Percentiles rank a stretch among this genome's conserved stretches.
phyloP scores from a whole-genome alignment of 2,888 invertebrate species.

The Fragum fragum region DNA sequence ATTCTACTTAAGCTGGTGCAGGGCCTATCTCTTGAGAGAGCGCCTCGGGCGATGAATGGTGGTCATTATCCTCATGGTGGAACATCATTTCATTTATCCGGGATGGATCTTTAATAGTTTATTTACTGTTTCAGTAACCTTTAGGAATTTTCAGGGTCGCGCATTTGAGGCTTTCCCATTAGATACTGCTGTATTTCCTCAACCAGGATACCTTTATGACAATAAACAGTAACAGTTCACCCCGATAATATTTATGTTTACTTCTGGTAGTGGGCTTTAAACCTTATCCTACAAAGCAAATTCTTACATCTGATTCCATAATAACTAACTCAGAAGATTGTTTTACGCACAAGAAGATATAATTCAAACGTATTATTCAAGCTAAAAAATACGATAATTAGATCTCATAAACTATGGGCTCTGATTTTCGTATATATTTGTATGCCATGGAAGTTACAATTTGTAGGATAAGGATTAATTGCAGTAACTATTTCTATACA shows the following conservation, averaged over 20 bases:
- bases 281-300: background rate
- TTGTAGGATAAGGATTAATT: conserved; percentile 7
- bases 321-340: too few relatives aligned
- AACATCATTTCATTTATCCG: conserved; percentile 55
- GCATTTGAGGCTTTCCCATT: conserved; percentile 61
- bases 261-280: conserved; percentile 28
- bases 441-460: too few relatives aligned
- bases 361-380: too few relatives aligned
- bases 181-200: conserved; percentile 31
- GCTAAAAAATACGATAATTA: too few relatives aligned
- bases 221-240: conserved; percentile 48
- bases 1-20: conserved; percentile 73
- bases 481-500: conserved; percentile 19
- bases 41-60: conserved; percentile 71
- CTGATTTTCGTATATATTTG: too few relatives aligned
- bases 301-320: too few relatives aligned
- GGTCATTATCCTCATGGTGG: conserved; percentile 41
- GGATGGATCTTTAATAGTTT: conserved; percentile 66
- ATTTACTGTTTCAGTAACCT: conserved; percentile 51
- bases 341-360: too few relatives aligned
- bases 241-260: conserved; percentile 54
- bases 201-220: conserved; percentile 29
- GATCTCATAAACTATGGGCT: too few relatives aligned
- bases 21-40: conserved; percentile 66
- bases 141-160: conserved; percentile 22